Evolutionary conservation across 2,797 vertebrate genomes (phyloP).

Genomic region (Mormyrops attenuatus): DNA sequence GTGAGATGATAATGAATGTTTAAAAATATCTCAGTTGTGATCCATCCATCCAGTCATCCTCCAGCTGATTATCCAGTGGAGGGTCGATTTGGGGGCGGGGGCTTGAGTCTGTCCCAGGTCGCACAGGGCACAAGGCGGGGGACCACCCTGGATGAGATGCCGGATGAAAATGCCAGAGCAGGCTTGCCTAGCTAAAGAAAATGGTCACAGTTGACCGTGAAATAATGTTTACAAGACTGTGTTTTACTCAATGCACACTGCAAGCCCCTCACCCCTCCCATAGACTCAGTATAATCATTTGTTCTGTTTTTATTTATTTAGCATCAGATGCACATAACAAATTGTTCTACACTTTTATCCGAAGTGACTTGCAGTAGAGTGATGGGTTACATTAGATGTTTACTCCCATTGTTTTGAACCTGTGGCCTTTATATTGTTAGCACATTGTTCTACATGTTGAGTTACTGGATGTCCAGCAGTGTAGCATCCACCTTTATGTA

Average conservation of each 20-base stretch:
- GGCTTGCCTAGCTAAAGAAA: constrained; percentile 1
- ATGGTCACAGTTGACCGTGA: neutral
- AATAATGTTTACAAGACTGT: neutral
- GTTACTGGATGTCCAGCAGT: neutral
- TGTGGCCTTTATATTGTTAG: neutral
- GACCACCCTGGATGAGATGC: neutral
- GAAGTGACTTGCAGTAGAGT: neutral
- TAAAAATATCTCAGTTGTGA: neutral
- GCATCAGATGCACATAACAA: neutral
- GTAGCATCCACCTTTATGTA: neutral
- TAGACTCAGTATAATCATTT: neutral
- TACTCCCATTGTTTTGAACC: neutral
- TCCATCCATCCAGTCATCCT: neutral
- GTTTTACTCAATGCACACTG: neutral
- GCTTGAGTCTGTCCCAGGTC: neutral
- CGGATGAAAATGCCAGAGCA: neutral
- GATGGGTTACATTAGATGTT: neutral
- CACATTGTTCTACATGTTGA: neutral
- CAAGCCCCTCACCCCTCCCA: neutral
- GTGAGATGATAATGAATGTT: neutral
- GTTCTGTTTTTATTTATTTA: neutral
- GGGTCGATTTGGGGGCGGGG: neutral
- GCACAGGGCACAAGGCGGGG: neutral
- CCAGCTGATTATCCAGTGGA: neutral
- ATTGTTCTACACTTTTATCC: neutral